Evolutionary conservation across 2,888 invertebrate genomes (phyloP).

Genomic region (Drosophila mayaguana): DNA sequence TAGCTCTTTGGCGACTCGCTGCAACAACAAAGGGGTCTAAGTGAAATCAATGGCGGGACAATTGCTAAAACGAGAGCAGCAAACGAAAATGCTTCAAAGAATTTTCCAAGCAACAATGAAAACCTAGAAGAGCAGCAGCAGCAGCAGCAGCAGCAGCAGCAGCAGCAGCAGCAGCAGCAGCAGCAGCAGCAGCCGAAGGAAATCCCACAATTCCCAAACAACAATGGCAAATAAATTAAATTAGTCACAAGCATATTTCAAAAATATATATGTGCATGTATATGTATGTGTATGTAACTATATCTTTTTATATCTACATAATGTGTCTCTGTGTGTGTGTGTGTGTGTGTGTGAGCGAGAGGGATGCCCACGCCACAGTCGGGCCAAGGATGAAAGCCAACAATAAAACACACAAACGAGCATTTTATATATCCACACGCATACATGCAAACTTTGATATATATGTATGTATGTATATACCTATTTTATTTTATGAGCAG

Average conservation of each 20-base stretch:
- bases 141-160: conserved; percentile 18
- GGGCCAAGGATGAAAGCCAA: conserved; percentile 66
- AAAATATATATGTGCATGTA: conserved; percentile 35
- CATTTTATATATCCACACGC: conserved; percentile 52
- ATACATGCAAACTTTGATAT: not conserved
- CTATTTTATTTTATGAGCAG: conserved; percentile 66
- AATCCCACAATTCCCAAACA: conserved; percentile 74
- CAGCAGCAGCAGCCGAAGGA: conserved; percentile 50
- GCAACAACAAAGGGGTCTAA: not conserved
- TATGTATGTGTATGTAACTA: conserved; percentile 28
- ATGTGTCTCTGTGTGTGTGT: conserved; percentile 3
- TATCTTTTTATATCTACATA: conserved; percentile 45
- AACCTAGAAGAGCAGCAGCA: conserved; percentile 50
- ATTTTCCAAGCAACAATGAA: conserved; percentile 59
- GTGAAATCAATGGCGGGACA: conserved; percentile 66
- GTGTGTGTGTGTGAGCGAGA: conserved; percentile 16
- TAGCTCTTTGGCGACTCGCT: conserved; percentile 27
- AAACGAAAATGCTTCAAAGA: conserved; percentile 49
- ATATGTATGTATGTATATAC: conserved; percentile 50
- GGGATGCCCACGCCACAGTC: conserved; percentile 16
- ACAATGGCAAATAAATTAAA: conserved; percentile 79
- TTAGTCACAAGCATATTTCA: conserved; percentile 80
- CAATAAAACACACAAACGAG: conserved; percentile 57
- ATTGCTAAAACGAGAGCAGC: conserved; percentile 53
- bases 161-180: conserved; percentile 19